Evolutionary conservation across 2,797 vertebrate genomes (phyloP).

Genomic region (Ataeniobius toweri): DNA sequence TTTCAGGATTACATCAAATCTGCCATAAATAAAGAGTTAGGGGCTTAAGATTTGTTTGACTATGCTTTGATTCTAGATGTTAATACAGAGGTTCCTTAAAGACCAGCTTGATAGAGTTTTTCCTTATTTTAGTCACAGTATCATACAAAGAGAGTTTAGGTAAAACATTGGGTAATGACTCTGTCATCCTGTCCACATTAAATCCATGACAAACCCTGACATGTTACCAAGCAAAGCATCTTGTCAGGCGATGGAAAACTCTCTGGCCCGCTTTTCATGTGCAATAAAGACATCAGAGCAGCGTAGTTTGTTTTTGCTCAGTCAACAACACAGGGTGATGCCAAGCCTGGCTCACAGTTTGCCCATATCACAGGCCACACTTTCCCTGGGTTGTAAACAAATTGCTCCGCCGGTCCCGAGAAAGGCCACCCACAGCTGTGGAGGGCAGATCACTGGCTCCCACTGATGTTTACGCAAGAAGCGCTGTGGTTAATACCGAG

Average conservation of each 20-base stretch:
- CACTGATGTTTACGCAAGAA: conserved; percentile 31
- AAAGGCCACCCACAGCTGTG: conserved; percentile 48
- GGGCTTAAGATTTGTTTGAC: not conserved
- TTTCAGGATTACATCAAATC: not conserved
- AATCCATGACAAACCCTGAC: conserved; percentile 43
- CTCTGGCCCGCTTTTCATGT: conserved; percentile 7
- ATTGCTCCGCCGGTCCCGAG: conserved; percentile 25
- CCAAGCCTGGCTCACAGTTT: conserved; percentile 34
- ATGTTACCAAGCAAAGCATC: conserved; percentile 33
- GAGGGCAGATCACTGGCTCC: conserved; percentile 25
- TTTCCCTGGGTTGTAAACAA: conserved; percentile 60
- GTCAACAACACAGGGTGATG: conserved; percentile 37
- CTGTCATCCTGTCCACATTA: conserved; percentile 45
- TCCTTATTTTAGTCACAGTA: not conserved
- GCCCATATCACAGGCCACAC: conserved; percentile 23
- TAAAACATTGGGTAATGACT: conserved; percentile 2
- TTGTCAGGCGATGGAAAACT: conserved; percentile 45
- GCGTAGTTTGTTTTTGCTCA: conserved; percentile 29
- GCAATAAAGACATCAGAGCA: conserved; percentile 46
- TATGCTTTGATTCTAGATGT: not conserved
- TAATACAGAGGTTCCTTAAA: not conserved
- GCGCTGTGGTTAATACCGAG: conserved; percentile 23
- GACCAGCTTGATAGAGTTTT: not conserved
- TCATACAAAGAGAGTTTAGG: not conserved
- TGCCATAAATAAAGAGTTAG: not conserved